Percentiles rank a stretch among this genome's conserved stretches.
Evolutionary conservation across 2,113 vertebrate genomes (phyloP).

Genomic region (Sterna hirundo): DNA sequence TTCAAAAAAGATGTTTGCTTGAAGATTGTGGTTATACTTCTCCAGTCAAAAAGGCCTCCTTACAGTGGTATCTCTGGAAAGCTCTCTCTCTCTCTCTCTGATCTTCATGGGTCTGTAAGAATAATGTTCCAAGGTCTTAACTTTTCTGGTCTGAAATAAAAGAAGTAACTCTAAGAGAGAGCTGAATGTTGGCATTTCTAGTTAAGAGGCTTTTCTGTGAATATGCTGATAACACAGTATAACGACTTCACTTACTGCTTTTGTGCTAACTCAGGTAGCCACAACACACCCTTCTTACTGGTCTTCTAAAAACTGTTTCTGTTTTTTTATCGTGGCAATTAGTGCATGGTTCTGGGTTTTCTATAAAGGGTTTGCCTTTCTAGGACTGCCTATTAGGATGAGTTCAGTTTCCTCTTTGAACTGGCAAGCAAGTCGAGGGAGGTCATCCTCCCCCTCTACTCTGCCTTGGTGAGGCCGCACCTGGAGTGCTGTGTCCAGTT

Average conservation of each 20-base stretch:
- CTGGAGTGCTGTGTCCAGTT: too few relatives aligned
- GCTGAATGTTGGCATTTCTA: background rate
- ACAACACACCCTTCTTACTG: background rate
- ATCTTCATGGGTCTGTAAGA: background rate
- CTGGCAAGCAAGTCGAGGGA: too few relatives aligned
- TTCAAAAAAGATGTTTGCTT: background rate
- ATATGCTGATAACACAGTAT: background rate
- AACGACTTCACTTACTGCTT: background rate
- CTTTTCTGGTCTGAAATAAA: background rate
- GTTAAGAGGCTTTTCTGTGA: background rate
- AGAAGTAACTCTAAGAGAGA: background rate
- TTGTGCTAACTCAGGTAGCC: background rate
- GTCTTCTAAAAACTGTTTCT: background rate
- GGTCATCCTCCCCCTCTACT: too few relatives aligned
- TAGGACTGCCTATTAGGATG: background rate
- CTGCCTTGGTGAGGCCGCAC: too few relatives aligned
- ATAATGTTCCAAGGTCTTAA: background rate
- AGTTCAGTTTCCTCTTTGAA: background rate
- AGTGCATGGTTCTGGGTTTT: accelerated
- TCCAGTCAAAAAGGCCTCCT: background rate
- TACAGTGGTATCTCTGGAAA: background rate
- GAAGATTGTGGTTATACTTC: background rate
- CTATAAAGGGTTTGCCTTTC: background rate
- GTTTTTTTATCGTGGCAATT: background rate
- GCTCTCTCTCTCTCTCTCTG: background rate